These are phyloP conservation scores for Eristalinus aeneus DNA, from an alignment of 2,888 invertebrate genomes.

Conservation along the genomic window DNA sequence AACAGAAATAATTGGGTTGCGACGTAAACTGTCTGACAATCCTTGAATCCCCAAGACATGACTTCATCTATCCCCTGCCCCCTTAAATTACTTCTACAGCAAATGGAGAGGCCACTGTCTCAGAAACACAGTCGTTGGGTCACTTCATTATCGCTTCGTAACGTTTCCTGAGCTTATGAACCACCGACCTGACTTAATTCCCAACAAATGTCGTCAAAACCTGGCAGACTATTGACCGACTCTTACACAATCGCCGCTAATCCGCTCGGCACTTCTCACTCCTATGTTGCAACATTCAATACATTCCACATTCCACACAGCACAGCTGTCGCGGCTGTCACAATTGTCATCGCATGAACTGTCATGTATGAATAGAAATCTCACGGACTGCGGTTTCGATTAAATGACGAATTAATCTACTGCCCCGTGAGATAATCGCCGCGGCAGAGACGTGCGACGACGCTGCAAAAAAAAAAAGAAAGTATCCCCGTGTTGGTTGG, in stretches of 20 bases:
- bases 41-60: background rate
- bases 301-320: background rate
- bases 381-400: constrained; percentile 18
- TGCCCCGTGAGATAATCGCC: background rate
- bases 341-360: background rate
- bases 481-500: background rate
- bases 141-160: background rate
- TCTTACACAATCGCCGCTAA: background rate
- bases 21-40: background rate
- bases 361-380: constrained; percentile 44
- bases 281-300: background rate
- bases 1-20: background rate
- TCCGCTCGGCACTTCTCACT: background rate
- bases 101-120: background rate
- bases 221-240: background rate
- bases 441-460: background rate
- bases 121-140: background rate
- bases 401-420: constrained; percentile 34
- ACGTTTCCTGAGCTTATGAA: background rate
- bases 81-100: background rate
- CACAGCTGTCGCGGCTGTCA: background rate
- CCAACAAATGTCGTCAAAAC: background rate
- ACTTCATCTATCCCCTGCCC: background rate
- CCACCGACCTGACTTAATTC: background rate
- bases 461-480: background rate